A percentile compares a stretch with the other conserved stretches of the same genome.
These are phyloP conservation scores for Ameiurus melas DNA, from an alignment of 2,113 vertebrate species.

Conservation along the genomic window DNA sequence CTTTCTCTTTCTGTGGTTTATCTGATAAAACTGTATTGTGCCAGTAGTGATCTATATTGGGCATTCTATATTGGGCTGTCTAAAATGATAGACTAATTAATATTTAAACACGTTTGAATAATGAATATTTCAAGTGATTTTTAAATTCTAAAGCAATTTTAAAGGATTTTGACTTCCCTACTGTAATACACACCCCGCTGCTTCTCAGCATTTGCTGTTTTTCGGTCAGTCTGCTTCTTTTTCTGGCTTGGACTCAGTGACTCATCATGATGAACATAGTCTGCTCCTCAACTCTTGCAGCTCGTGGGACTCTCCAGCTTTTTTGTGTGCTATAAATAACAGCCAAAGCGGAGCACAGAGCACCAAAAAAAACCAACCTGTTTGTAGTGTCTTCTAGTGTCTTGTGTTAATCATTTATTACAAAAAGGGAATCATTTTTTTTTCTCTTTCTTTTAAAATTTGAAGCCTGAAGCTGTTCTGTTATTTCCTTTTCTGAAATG, in stretches of 20 bases:
- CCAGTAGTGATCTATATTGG: not conserved
- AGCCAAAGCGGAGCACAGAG: slow-evolving; percentile 62
- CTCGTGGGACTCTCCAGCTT: slow-evolving; percentile 33
- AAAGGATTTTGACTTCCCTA: not conserved
- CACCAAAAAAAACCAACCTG: slow-evolving; percentile 17
- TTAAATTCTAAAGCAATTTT: not conserved
- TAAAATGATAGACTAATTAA: no score
- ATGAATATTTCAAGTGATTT: not conserved
- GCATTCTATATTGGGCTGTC: not conserved
- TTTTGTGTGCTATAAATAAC: slow-evolving; percentile 62
- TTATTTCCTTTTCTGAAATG: not conserved
- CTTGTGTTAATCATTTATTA: not conserved
- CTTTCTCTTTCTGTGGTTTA: no score
- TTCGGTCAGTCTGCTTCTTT: slow-evolving; percentile 42
- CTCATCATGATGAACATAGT: slow-evolving; percentile 47
- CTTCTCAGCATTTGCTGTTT: slow-evolving; percentile 26
- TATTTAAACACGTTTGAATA: not conserved
- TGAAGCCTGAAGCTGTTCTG: not conserved
- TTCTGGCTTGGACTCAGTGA: slow-evolving; percentile 42
- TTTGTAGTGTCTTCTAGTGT: slow-evolving; percentile 13
- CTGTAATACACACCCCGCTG: not conserved
- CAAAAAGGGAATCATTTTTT: not conserved
- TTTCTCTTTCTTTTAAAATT: not conserved
- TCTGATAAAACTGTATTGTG: not conserved
- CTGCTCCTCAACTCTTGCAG: slow-evolving; percentile 39